phyloP scores from a whole-genome alignment of 2,113 vertebrate genomes.

The Oreochromis tanganicae region DNA sequence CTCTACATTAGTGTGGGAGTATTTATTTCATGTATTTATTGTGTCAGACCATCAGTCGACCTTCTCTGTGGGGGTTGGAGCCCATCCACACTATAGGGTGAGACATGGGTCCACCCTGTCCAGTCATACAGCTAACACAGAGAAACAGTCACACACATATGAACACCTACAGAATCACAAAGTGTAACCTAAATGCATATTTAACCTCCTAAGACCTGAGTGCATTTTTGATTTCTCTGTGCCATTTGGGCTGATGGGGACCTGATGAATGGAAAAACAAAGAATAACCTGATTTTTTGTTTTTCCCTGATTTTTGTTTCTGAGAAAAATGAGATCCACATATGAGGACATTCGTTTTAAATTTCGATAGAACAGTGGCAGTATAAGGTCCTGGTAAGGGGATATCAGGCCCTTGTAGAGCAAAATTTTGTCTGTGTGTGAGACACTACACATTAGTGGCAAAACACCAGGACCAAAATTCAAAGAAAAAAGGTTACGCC shows the following conservation, averaged over 20 bases:
- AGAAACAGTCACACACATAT: neutral
- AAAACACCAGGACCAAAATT: neutral
- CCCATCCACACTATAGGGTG: neutral
- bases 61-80: neutral
- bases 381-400: rapidly evolving
- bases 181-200: neutral
- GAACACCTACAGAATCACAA: neutral
- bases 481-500: neutral
- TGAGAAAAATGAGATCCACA: neutral
- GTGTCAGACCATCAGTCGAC: neutral
- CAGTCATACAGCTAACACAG: neutral
- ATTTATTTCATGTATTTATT: neutral
- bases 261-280: neutral
- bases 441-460: neutral
- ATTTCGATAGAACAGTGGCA: neutral
- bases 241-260: neutral
- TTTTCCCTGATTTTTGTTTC: neutral
- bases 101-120: neutral
- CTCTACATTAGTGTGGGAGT: neutral
- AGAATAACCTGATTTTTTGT: neutral
- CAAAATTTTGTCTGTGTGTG: too few species aligned
- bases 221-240: neutral
- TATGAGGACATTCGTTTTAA: neutral
- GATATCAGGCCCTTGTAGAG: neutral
- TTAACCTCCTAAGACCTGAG: neutral